phyloP scores from a whole-genome alignment of 2,888 invertebrate species.

The Heliconius charithonia region DNA sequence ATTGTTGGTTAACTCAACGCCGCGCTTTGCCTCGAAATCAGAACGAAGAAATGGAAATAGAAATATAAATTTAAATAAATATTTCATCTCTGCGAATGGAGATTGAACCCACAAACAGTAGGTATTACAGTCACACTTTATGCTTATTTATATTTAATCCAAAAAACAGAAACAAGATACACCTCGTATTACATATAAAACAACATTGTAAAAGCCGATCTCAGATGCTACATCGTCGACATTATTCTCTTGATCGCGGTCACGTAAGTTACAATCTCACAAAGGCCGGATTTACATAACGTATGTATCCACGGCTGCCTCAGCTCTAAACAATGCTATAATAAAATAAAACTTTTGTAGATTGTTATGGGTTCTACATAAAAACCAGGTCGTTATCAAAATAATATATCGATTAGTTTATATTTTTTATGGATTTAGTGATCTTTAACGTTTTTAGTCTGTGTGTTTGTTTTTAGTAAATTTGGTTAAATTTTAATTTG shows the following conservation, averaged over 20 bases:
- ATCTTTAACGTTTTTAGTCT: background rate
- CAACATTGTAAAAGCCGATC: constrained; percentile 5
- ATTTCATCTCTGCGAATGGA: no score
- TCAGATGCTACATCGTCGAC: constrained; percentile 8
- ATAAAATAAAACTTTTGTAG: constrained; percentile 35
- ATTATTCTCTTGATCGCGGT: constrained; percentile 38
- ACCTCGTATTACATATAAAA: background rate
- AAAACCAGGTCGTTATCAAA: constrained; percentile 30
- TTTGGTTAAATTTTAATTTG: background rate
- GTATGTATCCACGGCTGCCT: constrained; percentile 20
- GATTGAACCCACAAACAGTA: no score
- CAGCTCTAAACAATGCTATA: constrained; percentile 39
- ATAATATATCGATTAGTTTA: constrained; percentile 21
- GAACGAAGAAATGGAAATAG: no score
- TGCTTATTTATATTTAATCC: no score
- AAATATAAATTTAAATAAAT: no score
- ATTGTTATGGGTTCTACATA: constrained; percentile 32
- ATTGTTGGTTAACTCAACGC: no score
- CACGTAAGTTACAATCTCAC: constrained; percentile 39
- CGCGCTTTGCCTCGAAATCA: no score
- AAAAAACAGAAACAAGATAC: background rate
- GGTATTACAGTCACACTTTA: no score
- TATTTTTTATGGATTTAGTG: constrained; percentile 7
- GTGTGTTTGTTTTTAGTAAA: background rate
- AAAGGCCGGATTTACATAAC: constrained; percentile 44